These are phyloP conservation scores for Girardinichthys multiradiatus DNA, from an alignment of 2,113 vertebrate species.

Conservation along the genomic window DNA sequence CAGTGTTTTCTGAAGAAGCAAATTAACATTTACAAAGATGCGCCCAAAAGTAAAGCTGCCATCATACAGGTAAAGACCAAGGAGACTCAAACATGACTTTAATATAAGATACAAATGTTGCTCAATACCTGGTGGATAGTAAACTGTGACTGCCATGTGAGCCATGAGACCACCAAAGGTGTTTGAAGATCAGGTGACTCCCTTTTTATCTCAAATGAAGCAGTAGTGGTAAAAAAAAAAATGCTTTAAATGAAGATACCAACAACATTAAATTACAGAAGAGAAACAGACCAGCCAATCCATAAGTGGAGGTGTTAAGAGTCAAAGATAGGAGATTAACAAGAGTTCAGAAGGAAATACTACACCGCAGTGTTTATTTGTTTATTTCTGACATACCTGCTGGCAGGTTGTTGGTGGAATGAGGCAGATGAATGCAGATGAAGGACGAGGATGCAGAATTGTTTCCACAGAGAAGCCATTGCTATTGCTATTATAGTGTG, in stretches of 20 bases:
- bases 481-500: conserved; percentile 29
- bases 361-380: neutral
- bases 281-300: neutral
- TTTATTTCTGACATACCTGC: conserved; percentile 44
- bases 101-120: too few relatives aligned
- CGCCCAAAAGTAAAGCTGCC: too few relatives aligned
- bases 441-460: conserved; percentile 42
- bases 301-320: conserved; percentile 4
- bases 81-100: too few relatives aligned
- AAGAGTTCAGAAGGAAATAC: neutral
- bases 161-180: neutral
- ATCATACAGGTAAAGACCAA: too few relatives aligned
- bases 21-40: neutral
- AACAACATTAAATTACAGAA: neutral
- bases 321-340: conserved; percentile 44
- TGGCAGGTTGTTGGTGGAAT: conserved; percentile 1
- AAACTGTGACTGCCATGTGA: neutral
- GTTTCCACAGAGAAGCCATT: conserved; percentile 59
- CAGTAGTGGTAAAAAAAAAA: neutral
- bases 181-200: neutral
- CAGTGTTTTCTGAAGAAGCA: conserved; percentile 8
- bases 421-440: conserved; percentile 15
- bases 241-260: neutral
- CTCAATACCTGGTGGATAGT: neutral
- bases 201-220: too few relatives aligned